Conservation (phyloP, 2,113 vertebrate species). For the Plotosus lineatus region DNA sequence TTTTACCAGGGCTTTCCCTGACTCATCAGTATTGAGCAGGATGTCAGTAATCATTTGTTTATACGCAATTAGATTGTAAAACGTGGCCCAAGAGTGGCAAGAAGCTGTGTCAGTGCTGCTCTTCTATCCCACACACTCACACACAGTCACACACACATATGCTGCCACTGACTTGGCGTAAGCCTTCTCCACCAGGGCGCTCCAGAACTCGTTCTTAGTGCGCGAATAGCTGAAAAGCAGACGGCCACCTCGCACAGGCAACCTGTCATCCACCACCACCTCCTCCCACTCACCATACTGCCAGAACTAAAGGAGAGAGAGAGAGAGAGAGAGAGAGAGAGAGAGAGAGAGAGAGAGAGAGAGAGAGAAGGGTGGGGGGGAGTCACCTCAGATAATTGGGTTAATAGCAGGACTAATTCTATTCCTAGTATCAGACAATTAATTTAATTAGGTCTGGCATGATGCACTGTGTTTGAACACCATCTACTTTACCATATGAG, state of each 20-base stretch:
- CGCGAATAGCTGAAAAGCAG: conserved; percentile 79
- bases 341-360: conserved; percentile 27
- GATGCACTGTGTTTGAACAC: background rate
- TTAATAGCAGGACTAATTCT: conserved; percentile 2
- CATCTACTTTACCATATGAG: background rate
- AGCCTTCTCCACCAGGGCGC: conserved; percentile 81
- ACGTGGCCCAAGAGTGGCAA: background rate
- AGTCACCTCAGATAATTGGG: background rate
- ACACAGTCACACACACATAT: conserved; percentile 68
- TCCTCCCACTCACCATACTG: conserved; percentile 84
- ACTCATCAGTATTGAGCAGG: background rate
- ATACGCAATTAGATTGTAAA: background rate
- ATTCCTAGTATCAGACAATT: background rate
- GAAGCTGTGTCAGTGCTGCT: conserved; percentile 28
- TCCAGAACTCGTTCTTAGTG: conserved; percentile 77
- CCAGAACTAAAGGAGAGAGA: conserved; percentile 72
- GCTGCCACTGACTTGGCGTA: conserved; percentile 79
- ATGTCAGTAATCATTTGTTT: conserved; percentile 34
- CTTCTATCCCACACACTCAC: conserved; percentile 35
- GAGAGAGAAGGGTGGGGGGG: background rate
- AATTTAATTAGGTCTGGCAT: background rate
- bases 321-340: conserved; percentile 29
- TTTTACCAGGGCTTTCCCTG: background rate
- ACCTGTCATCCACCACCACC: conserved; percentile 79
- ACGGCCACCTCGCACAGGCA: conserved; percentile 72